phyloP scores from a whole-genome alignment of 2,797 vertebrate genomes.

The Typhlichthys subterraneus region DNA sequence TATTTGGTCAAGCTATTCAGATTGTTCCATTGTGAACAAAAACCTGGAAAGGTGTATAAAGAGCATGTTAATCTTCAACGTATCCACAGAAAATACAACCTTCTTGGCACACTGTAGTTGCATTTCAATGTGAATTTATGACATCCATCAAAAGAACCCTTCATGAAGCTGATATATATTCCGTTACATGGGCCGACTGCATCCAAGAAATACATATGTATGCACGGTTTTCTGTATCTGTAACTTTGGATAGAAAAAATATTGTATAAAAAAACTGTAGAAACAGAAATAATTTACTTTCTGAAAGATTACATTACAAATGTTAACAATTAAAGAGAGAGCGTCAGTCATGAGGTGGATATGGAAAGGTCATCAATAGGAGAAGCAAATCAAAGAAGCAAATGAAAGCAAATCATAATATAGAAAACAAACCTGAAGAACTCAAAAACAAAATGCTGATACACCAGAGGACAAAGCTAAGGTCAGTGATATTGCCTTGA shows the following conservation, averaged over 20 bases:
- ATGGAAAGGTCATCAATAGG: not conserved
- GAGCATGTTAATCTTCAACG: not conserved
- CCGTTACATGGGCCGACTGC: no score
- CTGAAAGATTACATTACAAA: no score
- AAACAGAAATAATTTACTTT: no score
- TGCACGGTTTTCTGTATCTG: no score
- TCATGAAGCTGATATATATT: no score
- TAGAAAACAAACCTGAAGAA: slow-evolving; percentile 15
- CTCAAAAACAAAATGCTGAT: not conserved
- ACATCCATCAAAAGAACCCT: no score
- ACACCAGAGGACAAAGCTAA: slow-evolving; percentile 12
- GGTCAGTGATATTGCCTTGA: slow-evolving; percentile 12
- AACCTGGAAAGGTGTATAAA: slow-evolving; percentile 23
- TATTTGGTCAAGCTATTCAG: slow-evolving; percentile 3
- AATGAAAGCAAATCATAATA: slow-evolving; percentile 2
- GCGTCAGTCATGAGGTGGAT: not conserved
- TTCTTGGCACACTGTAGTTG: no score
- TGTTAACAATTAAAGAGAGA: slow-evolving; percentile 1
- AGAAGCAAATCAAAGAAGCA: slow-evolving; percentile 1
- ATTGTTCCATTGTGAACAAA: slow-evolving; percentile 26
- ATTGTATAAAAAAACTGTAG: no score
- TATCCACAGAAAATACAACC: no score
- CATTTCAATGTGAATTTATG: no score
- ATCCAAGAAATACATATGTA: no score
- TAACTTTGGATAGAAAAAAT: no score